Evolutionary conservation across 2,888 invertebrate species (phyloP).

Genomic region (Limnephilus auricula): DNA sequence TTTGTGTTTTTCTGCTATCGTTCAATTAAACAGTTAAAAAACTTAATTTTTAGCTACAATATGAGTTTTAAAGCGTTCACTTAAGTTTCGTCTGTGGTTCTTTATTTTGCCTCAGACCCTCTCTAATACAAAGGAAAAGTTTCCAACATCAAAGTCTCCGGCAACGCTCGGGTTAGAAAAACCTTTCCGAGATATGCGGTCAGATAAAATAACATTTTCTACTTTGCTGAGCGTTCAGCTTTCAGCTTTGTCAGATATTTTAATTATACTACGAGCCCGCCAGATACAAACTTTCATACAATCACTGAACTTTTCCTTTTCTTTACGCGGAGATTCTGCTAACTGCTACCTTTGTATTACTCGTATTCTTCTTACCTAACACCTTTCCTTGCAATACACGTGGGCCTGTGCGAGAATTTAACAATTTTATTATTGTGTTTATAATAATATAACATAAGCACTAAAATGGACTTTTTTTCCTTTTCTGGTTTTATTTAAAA

Average conservation of each 20-base stretch:
- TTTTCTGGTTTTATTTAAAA: no score
- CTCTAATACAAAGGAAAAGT: conserved; percentile 28
- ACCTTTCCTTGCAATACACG: neutral
- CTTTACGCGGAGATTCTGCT: neutral
- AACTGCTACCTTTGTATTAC: neutral
- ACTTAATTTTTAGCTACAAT: conserved; percentile 40
- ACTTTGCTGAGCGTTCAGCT: conserved; percentile 1
- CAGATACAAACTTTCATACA: conserved; percentile 43
- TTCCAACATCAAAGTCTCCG: conserved; percentile 30
- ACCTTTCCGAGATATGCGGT: conserved; percentile 43
- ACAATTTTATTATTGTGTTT: neutral
- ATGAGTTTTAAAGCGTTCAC: conserved; percentile 37
- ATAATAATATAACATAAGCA: neutral
- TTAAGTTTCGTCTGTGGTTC: conserved; percentile 33
- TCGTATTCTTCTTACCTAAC: neutral
- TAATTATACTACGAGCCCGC: conserved; percentile 13
- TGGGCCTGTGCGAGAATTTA: neutral
- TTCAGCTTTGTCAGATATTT: conserved; percentile 44
- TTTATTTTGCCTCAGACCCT: conserved; percentile 22
- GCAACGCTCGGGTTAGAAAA: conserved; percentile 39
- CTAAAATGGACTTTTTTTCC: no score
- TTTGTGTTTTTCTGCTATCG: conserved; percentile 30
- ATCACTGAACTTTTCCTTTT: conserved; percentile 29
- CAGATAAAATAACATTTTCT: conserved; percentile 49
- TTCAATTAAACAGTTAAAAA: conserved; percentile 31